A percentile compares a stretch with the other conserved stretches of the same genome.
Evolutionary conservation across 2,797 vertebrate genomes (phyloP).

Genomic region (Syngnathus rostellatus): DNA sequence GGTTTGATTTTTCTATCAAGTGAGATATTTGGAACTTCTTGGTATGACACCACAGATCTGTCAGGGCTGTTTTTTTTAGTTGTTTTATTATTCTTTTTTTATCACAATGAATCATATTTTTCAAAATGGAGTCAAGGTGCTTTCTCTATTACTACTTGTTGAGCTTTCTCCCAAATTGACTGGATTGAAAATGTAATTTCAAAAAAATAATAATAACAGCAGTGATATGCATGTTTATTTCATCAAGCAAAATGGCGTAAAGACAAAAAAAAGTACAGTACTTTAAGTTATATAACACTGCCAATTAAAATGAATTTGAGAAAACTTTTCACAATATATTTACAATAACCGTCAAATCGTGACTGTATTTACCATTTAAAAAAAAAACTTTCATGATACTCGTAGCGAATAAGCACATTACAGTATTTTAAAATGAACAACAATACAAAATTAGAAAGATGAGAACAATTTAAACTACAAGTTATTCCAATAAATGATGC

Average conservation of each 20-base stretch:
- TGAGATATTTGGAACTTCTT: too few species aligned
- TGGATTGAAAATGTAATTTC: too few species aligned
- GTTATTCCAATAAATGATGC: slow-evolving; percentile 96
- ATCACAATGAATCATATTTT: too few species aligned
- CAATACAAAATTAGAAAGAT: slow-evolving; percentile 97
- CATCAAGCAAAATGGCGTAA: slow-evolving; percentile 99
- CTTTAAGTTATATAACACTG: slow-evolving; percentile 89
- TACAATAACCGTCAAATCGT: slow-evolving; percentile 97
- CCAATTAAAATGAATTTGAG: slow-evolving; percentile 96
- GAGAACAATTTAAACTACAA: slow-evolving; percentile 73
- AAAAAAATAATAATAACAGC: not conserved
- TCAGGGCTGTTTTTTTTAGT: too few species aligned
- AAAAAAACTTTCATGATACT: slow-evolving; percentile 74
- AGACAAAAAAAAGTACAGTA: slow-evolving; percentile 83
- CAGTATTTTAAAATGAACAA: slow-evolving; percentile 93
- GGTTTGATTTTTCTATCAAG: too few species aligned
- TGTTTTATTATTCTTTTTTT: too few species aligned
- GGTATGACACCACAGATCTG: too few species aligned
- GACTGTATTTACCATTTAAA: slow-evolving; percentile 78
- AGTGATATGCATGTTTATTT: slow-evolving; percentile 97
- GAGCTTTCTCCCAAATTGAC: too few species aligned
- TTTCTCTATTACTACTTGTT: too few species aligned
- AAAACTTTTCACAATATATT: slow-evolving; percentile 95
- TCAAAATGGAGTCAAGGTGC: too few species aligned
- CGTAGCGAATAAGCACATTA: slow-evolving; percentile 97